These are phyloP conservation scores for Mycetomoellerius zeteki DNA, from an alignment of 1,140 invertebrate genomes.

Conservation along the genomic window DNA sequence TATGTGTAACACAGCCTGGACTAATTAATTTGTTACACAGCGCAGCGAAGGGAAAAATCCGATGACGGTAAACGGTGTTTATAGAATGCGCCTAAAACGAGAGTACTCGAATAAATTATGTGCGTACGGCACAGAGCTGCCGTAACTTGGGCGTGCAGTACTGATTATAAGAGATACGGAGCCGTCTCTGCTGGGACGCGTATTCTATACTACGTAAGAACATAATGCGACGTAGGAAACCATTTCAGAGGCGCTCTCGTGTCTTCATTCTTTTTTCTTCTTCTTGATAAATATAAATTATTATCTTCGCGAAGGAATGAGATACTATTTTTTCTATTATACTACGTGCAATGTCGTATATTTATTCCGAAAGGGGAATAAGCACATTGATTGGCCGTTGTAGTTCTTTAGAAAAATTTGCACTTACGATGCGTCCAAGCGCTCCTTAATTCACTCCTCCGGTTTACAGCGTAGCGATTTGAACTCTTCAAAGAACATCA, in stretches of 20 bases:
- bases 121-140: constrained; percentile 48
- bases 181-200: constrained; percentile 59
- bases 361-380: not conserved
- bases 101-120: constrained; percentile 56
- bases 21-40: constrained; percentile 11
- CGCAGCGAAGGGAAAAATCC: not conserved
- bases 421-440: constrained; percentile 39
- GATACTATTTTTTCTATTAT: not conserved
- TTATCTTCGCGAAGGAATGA: not conserved
- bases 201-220: constrained; percentile 56
- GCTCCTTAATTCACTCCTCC: constrained; percentile 14
- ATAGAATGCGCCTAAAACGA: constrained; percentile 50
- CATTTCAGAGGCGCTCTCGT: constrained; percentile 12
- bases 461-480: constrained; percentile 48
- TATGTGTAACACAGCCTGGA: too few relatives aligned
- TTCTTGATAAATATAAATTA: constrained; percentile 20
- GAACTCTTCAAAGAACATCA: constrained; percentile 54
- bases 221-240: constrained; percentile 43
- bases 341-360: not conserved
- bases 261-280: not conserved
- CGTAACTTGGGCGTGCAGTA: constrained; percentile 33
- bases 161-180: constrained; percentile 61
- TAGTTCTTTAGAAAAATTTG: constrained; percentile 34
- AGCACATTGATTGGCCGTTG: constrained; percentile 14
- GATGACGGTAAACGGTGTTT: constrained; percentile 55